Evolutionary conservation across 2,797 vertebrate species (phyloP).

Genomic region (Aphelocoma californica): DNA sequence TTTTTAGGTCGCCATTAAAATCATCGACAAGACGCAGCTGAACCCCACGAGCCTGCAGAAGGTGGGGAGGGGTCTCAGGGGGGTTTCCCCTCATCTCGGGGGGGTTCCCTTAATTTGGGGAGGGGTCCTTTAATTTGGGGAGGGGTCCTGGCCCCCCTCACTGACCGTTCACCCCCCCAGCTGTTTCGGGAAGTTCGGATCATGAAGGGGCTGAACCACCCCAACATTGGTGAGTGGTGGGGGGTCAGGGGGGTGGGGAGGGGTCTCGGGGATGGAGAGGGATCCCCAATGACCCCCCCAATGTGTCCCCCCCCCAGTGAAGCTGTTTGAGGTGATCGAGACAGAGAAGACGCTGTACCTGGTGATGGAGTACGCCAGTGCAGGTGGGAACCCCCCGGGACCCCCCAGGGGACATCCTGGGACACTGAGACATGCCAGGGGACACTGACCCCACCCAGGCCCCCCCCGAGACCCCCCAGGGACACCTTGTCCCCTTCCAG

Average conservation of each 20-base stretch:
- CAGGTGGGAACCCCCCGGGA: constrained; percentile 73
- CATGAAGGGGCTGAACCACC: constrained; percentile 94
- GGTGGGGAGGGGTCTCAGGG: constrained; percentile 41
- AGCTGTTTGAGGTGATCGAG: constrained; percentile 96
- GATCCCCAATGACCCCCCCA: not conserved
- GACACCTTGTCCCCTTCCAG: no score
- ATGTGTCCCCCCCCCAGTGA: constrained; percentile 74
- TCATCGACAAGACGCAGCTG: constrained; percentile 94
- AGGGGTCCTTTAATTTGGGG: no score
- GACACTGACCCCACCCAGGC: not conserved
- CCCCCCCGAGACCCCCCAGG: no score
- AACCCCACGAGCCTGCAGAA: constrained; percentile 94
- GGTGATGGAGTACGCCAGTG: constrained; percentile 93
- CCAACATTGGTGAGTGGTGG: constrained; percentile 86
- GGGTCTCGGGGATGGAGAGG: no score
- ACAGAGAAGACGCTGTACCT: constrained; percentile 95
- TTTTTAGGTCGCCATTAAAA: constrained; percentile 88
- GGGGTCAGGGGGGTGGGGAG: not conserved
- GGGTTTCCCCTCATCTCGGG: no score
- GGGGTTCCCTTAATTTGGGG: no score
- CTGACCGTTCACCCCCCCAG: constrained; percentile 22
- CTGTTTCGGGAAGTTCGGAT: constrained; percentile 93
- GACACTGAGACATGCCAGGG: no score
- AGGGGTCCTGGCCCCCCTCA: no score
- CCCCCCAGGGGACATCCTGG: no score